Evolutionary conservation across 2,888 invertebrate species (phyloP), one percentile per base, ranked within the genome.

Genomic region (Lagria hirta): DNA sequence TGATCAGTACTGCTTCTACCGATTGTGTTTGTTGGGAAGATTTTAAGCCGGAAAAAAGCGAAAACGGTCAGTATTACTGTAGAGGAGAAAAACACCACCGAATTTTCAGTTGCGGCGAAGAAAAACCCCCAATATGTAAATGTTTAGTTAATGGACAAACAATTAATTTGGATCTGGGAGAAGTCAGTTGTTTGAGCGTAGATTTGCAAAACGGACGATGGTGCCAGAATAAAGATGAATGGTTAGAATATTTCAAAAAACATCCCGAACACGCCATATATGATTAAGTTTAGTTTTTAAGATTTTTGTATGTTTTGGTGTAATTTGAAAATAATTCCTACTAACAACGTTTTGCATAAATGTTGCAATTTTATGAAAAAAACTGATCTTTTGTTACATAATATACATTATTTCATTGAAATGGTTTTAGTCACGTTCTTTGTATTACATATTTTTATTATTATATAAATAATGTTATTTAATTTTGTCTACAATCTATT

Each of bases 11-110:
- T n/a, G n/a, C n/a, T n/a, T n/a, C n/a, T n/a, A n/a, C n/a, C 3
- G 49, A 54, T 12, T 64, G 64, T 43, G 51, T 54, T 41, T 64
- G 64, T 47, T 64, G 59, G 51, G 55, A 57, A 14, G 58, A 57
- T 16, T 64, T 61, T 40, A 43, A 58, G 15, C 53, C 59, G 5
- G 57, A 58, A 37, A 46, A 48, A 11, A 45, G 50, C 10, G 43
- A 42, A 3, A 48, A 51, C 12, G 41, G 41, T 8, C 40, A 43
- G 6, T 54, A 53, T 42, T 47, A 48, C 22, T 64, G 64, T 33
- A 47, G 59, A 18, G 60, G 60, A 8, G 42, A 47, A n/a, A 60
- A 54, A 15, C 38, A 57, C 23, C 34, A 43, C 8, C 42, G 60
- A 40, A 58, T 57, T 10, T 61, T 57, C 40, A 21, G 20, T n/a